Evolutionary conservation across 1,140 invertebrate species (phyloP).

Genomic region (Eriocheir sinensis): DNA sequence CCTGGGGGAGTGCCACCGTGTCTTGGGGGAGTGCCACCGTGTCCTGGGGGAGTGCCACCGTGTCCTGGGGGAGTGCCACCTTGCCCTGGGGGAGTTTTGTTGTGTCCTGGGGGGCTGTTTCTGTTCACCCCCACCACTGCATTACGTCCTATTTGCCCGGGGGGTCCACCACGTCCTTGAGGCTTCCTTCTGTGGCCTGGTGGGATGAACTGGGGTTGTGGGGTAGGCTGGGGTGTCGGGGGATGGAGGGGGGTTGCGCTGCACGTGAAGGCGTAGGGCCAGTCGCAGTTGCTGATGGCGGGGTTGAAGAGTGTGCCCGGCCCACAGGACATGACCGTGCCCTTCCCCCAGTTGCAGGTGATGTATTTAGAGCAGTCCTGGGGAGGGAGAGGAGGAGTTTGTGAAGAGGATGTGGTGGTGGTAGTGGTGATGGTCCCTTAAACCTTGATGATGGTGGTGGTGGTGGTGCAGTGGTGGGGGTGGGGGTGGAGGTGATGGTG

Average conservation of each 20-base stretch:
- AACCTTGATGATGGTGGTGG: too few relatives aligned
- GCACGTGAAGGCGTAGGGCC: slow-evolving; percentile 44
- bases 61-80: not conserved
- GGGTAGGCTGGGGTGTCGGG: not conserved
- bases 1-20: not conserved
- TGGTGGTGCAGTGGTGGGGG: too few relatives aligned
- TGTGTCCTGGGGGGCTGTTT: too few relatives aligned
- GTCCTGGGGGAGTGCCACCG: not conserved
- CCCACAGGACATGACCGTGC: not conserved
- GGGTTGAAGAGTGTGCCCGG: slow-evolving; percentile 48
- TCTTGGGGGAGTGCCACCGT: not conserved
- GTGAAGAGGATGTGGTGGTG: not conserved
- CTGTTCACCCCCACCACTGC: too few relatives aligned
- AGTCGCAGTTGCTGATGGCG: slow-evolving; percentile 27
- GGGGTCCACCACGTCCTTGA: too few relatives aligned
- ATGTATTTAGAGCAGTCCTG: slow-evolving; percentile 42
- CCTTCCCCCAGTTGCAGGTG: not conserved
- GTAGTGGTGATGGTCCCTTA: too few relatives aligned
- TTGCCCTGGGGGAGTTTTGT: too few relatives aligned
- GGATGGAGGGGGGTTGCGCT: not conserved
- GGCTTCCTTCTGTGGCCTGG: slow-evolving; percentile 27
- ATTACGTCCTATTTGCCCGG: not conserved
- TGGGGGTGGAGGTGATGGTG: too few relatives aligned
- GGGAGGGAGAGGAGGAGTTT: not conserved
- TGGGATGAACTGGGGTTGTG: not conserved